Base-by-base conservation (phyloP, 53 echinoderm and acorn worm genomes). In the Apostichopus leukothele region DNA sequence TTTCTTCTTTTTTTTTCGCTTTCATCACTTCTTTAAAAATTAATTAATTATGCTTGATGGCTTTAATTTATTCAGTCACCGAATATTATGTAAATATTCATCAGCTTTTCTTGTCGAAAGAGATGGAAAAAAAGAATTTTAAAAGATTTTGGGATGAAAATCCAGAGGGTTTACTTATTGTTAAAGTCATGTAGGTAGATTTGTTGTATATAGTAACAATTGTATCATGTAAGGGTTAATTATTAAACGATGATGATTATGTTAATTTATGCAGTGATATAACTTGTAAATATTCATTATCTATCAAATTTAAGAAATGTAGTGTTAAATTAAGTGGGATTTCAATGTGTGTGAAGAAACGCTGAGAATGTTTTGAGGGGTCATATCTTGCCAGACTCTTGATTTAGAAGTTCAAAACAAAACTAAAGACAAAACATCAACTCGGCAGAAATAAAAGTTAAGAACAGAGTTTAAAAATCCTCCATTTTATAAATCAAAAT, bases 281-380 rank as follows among this genome's bases (percentile, higher is more conserved):
- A 9, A 10, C 57, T 57, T 57, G 71, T 71, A 71, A 71, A 71
- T 71, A 71, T 71, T 71, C 20, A 13, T n/a, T 71, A 18, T 16
- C 18, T n/a, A 71, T 6, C n/a, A 71, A 71, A 16, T 71, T 71
- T 16, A 19, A 71, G 71, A 71, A 16, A 19, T n/a, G 18, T 71
- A 71, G n/a, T 71, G 18, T 71, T 19, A 71, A 39, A 71, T 71
- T 18, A 71, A 19, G 18, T 71, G 71, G 71, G 71, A 71, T 57
- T 7, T 57, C 57, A 57, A 57, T 71, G 71, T 71, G 71, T 71
- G 71, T 71, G 71, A 71, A 71, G 18, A 19, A 39, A 39, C 0
- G 13, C 71, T 71, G 71, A 71, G 71, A 71, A 71, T 71, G 71
- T 71, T 71, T 71, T 71, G 71, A 19, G 20, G 71, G 71, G 71